A percentile compares a stretch with the other conserved stretches of the same genome.
These are phyloP conservation scores for Lasiurus borealis DNA, from an alignment of 2,113 vertebrate genomes.

Conservation along the genomic window DNA sequence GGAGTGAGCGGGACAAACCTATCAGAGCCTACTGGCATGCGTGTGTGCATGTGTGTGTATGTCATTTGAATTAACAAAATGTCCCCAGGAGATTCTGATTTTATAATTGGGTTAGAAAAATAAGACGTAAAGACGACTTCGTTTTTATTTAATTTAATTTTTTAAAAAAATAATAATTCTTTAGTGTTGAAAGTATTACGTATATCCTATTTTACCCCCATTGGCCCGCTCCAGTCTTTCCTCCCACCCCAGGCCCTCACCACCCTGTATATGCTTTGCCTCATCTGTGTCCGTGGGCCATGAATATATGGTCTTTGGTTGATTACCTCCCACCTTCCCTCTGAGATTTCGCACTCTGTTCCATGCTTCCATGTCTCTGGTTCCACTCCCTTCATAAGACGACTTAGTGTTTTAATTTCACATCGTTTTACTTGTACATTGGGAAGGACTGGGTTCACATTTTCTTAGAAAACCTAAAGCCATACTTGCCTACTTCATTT, in stretches of 20 bases:
- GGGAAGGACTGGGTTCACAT: background rate
- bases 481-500: conserved; percentile 9
- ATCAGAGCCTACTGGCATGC: background rate
- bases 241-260: too few species aligned
- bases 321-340: too few species aligned
- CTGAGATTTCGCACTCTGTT: too few species aligned
- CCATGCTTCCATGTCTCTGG: too few species aligned
- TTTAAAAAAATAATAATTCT: too few species aligned
- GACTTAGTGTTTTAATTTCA: conserved; percentile 42
- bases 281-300: too few species aligned
- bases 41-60: background rate
- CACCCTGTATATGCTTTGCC: too few species aligned
- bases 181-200: too few species aligned
- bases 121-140: background rate
- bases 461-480: conserved; percentile 11
- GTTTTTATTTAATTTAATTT: background rate
- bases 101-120: conserved; percentile 54
- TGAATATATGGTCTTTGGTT: too few species aligned
- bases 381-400: background rate
- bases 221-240: too few species aligned
- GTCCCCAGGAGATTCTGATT: background rate
- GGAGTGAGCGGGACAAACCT: background rate
- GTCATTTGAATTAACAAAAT: background rate
- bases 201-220: too few species aligned
- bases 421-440: conserved; percentile 37